Conservation (phyloP, 2,888 invertebrate species). For the Liopterus haemorrhoidalis region DNA sequence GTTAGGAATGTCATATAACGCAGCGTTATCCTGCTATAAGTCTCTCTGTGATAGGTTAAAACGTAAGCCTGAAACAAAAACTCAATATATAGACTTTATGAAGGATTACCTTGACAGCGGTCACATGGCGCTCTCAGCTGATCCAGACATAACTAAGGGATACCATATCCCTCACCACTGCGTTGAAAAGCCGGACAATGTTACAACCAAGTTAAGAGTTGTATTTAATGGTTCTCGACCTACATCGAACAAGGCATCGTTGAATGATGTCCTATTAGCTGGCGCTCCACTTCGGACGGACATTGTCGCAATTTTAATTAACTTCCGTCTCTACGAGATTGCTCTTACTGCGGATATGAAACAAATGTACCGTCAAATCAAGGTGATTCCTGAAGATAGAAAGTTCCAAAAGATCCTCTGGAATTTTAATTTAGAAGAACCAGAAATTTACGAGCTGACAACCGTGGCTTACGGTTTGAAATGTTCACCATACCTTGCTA, state of each 20-base stretch:
- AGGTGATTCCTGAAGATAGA: conserved; percentile 17
- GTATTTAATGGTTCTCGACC: not conserved
- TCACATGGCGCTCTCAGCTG: not conserved
- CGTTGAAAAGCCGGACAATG: too few species aligned
- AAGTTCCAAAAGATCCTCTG: conserved; percentile 21
- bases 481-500: conserved; percentile 10
- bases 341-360: conserved; percentile 16
- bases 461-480: conserved; percentile 11
- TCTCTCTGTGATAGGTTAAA: not conserved
- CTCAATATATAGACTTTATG: not conserved
- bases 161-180: too few species aligned
- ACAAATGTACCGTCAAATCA: conserved; percentile 28
- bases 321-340: conserved; percentile 7
- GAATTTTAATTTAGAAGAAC: conserved; percentile 7
- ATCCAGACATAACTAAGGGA: too few species aligned
- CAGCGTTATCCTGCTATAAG: not conserved
- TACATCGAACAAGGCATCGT: not conserved
- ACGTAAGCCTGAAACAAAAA: not conserved
- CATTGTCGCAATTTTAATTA: conserved; percentile 9
- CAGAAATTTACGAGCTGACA: conserved; percentile 3
- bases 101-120: not conserved
- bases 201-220: too few species aligned
- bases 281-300: conserved; percentile 15
- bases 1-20: not conserved
- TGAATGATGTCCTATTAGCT: conserved; percentile 3